Evolutionary conservation across 2,113 vertebrate species (phyloP).

Genomic region (Centropus bengalensis): DNA sequence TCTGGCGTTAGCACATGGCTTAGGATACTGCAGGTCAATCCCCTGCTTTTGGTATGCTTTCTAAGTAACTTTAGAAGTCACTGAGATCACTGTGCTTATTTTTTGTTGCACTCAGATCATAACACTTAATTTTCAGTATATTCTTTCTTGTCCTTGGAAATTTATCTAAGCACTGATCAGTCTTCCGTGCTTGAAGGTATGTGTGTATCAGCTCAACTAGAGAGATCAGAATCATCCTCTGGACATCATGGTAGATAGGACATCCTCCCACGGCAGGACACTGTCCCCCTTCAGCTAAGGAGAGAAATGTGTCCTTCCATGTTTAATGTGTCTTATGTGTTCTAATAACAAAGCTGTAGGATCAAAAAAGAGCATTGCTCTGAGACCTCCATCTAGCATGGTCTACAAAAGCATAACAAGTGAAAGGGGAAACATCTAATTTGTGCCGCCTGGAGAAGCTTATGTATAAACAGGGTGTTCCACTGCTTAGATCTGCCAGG

Average conservation of each 20-base stretch:
- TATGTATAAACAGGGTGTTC: not conserved
- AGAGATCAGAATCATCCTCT: not conserved
- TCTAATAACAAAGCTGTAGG: not conserved
- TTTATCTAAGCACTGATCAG: not conserved
- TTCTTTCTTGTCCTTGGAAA: not conserved
- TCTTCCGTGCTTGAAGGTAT: not conserved
- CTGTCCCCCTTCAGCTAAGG: not conserved
- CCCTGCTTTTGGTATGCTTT: not conserved
- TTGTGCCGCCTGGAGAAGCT: not conserved
- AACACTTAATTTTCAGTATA: not conserved
- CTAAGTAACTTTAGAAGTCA: not conserved
- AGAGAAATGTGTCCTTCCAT: not conserved
- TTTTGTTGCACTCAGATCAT: not conserved
- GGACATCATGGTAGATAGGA: not conserved
- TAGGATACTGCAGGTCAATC: not conserved
- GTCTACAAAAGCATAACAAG: not conserved
- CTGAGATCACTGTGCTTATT: not conserved
- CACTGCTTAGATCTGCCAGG: not conserved
- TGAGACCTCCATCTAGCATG: not conserved
- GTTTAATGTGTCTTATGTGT: not conserved
- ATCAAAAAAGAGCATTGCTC: not conserved
- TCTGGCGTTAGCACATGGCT: not conserved
- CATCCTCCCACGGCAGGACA: not conserved
- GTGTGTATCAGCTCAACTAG: not conserved
- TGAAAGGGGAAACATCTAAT: not conserved